Conservation (phyloP, 2,113 vertebrate species). For the Macrotus californicus region DNA sequence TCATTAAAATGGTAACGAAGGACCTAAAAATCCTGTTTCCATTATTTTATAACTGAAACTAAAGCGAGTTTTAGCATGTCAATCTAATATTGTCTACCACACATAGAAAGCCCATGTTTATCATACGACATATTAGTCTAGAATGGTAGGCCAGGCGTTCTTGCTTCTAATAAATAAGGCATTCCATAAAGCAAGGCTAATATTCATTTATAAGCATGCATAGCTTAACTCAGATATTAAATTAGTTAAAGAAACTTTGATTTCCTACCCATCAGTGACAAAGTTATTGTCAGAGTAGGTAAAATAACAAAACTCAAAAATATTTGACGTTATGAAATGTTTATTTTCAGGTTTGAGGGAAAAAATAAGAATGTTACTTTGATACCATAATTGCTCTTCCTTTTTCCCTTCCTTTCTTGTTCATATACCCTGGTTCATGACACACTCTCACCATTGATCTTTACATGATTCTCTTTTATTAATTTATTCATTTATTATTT, state of each 20-base stretch:
- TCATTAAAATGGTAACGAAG: neutral
- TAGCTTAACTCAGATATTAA: constrained; percentile 31
- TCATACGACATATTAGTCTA: constrained; percentile 67
- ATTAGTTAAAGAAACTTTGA: constrained; percentile 68
- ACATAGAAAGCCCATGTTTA: constrained; percentile 74
- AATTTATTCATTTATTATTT: neutral
- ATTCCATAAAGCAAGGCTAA: constrained; percentile 66
- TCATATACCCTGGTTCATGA: neutral
- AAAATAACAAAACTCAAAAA: constrained; percentile 53
- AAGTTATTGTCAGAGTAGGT: constrained; percentile 67
- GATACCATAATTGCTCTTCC: neutral
- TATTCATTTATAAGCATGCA: constrained; percentile 4
- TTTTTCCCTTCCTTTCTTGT: neutral
- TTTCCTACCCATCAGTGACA: constrained; percentile 68
- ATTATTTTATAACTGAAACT: constrained; percentile 79
- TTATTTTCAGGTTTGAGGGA: constrained; percentile 65
- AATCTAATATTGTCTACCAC: constrained; percentile 59
- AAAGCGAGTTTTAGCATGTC: constrained; percentile 64
- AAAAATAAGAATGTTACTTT: constrained; percentile 46
- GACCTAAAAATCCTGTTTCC: constrained; percentile 65
- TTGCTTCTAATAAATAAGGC: constrained; percentile 57
- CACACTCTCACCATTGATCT: neutral
- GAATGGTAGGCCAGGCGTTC: constrained; percentile 64
- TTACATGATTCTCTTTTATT: neutral
- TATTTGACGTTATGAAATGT: constrained; percentile 54